phyloP scores from a whole-genome alignment of 2,888 invertebrate species.

The Bruchidius siliquastri region DNA sequence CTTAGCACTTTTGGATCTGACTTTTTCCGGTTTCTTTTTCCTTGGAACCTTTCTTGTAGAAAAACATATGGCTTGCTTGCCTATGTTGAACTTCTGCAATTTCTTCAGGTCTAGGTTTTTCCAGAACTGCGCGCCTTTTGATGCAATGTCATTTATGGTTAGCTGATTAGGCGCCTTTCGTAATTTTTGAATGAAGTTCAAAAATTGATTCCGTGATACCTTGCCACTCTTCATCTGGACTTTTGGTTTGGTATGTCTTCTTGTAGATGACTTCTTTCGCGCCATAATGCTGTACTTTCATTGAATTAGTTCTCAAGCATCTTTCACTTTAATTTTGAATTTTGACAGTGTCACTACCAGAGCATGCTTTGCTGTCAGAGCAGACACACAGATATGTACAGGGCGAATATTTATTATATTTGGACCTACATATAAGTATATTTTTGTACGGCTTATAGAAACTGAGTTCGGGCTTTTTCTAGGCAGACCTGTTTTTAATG shows the following conservation, averaged over 20 bases:
- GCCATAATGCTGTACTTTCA: neutral
- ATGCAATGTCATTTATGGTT: conserved; percentile 13
- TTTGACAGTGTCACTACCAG: neutral
- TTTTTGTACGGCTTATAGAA: too few species aligned
- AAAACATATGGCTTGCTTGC: conserved; percentile 16
- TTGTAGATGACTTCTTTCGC: neutral
- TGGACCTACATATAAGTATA: too few species aligned
- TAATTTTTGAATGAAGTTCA: conserved; percentile 21
- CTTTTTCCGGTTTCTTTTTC: neutral
- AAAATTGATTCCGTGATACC: conserved; percentile 17
- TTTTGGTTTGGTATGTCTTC: neutral
- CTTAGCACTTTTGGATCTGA: neutral
- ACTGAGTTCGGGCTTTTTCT: too few species aligned
- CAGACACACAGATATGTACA: too few species aligned
- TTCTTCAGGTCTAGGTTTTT: conserved; percentile 15
- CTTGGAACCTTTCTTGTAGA: conserved; percentile 4
- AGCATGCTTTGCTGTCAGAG: neutral
- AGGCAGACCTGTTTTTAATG: too few species aligned
- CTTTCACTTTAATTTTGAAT: neutral
- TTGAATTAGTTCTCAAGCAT: neutral
- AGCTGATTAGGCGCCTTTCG: conserved; percentile 14
- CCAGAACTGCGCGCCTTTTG: conserved; percentile 21
- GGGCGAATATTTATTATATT: too few species aligned
- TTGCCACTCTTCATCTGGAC: conserved; percentile 2
- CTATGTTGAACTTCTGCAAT: conserved; percentile 16